Conservation (phyloP, 2,113 vertebrate species). For the Odontesthes bonariensis region DNA sequence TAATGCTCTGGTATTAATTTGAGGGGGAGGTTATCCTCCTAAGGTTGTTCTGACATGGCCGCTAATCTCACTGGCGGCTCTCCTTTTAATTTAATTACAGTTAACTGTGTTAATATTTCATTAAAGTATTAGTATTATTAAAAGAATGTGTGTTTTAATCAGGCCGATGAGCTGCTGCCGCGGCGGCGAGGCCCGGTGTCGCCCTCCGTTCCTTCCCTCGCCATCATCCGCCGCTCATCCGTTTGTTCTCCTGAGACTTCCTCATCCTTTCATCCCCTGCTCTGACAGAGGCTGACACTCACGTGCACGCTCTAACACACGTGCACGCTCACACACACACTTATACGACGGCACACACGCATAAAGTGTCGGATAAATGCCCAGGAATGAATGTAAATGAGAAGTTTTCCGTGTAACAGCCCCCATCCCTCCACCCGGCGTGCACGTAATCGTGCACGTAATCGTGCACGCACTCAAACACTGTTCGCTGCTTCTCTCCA, state of each 20-base stretch:
- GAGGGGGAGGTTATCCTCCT: constrained; percentile 69
- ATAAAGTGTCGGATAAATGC: constrained; percentile 39
- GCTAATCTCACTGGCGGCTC: constrained; percentile 66
- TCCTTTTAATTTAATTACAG: constrained; percentile 83
- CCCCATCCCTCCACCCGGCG: constrained; percentile 7
- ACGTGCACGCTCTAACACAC: constrained; percentile 6
- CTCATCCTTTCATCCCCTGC: constrained; percentile 71
- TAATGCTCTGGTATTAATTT: constrained; percentile 64
- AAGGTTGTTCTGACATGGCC: constrained; percentile 66
- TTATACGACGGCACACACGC: constrained; percentile 37
- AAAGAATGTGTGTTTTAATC: constrained; percentile 74
- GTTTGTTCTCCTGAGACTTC: constrained; percentile 68
- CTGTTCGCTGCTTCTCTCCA: constrained; percentile 55
- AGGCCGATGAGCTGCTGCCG: constrained; percentile 24
- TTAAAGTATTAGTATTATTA: constrained; percentile 80
- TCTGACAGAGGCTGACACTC: constrained; percentile 60
- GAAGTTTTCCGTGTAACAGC: constrained; percentile 50
- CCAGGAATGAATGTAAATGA: constrained; percentile 61
- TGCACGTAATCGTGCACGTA: not conserved
- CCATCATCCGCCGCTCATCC: constrained; percentile 66
- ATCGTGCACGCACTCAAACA: constrained; percentile 24
- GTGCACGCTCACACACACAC: constrained; percentile 22
- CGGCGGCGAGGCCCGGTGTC: constrained; percentile 16
- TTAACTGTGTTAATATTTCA: constrained; percentile 81
- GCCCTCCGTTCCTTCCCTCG: constrained; percentile 49